Evolutionary conservation across 2,888 invertebrate species (phyloP), one percentile per base, ranked within the genome.

Genomic region (Bimastos eiseni): DNA sequence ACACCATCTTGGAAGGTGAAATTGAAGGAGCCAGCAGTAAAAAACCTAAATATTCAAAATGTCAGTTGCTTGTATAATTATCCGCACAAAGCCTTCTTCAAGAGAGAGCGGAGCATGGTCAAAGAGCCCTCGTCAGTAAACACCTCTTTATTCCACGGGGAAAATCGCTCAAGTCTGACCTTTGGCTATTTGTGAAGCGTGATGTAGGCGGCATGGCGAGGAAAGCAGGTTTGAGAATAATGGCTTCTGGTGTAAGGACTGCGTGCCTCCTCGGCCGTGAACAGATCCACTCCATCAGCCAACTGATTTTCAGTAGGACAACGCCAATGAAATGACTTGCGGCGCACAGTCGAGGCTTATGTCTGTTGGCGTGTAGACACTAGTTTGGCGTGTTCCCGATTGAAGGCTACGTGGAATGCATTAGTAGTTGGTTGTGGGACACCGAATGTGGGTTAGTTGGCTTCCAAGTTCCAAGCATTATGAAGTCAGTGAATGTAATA

Each of bases 251-350:
- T n/a, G 70, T 8, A n/a, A 11, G 30, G 30, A n/a, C n/a, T 70
- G 70, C n/a, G 70, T 70, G 70, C 8, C 70, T 70, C 70, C 70
- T n/a, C 70, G 30, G 6, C 70, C 70, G n/a, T 70, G 70, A 3
- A 70, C 70, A n/a, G 70, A 70, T n/a, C 70, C n/a, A 70, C 70
- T 70, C 70, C 70, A 70, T 70, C 70, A 70, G 70, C 70, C 5
- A n/a, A n/a, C 70, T 70, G 70, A 70, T 70, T 70, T 49, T 70
- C 70, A n/a, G 70, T n/a, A 70, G n/a, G n/a, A 70, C 70, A 70
- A n/a, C 70, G 30, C 70, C 70, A 70, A 70, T n/a, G 70, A 70
- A 70, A 70, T 70, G 70, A 70, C 70, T 70, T n/a, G 70, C 5
- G 17, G 21, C 70, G 30, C n/a, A n/a, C 70, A 13, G n/a, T 30